phyloP scores from a whole-genome alignment of 2,888 invertebrate species.

The Euplagia quadripunctaria region DNA sequence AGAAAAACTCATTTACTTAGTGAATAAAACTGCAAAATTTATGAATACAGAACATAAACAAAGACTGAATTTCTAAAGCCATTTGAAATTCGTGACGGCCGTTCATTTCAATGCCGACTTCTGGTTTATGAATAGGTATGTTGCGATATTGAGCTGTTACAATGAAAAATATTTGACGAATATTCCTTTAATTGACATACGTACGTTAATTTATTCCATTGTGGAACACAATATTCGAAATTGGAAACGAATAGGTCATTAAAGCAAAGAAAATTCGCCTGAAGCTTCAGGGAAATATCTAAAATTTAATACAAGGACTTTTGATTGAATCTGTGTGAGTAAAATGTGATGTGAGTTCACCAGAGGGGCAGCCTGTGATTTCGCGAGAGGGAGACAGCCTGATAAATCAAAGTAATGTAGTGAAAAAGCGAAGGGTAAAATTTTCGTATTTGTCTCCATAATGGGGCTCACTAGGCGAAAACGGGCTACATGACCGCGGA shows the following conservation, averaged over 20 bases:
- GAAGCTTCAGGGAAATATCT: conserved; percentile 2
- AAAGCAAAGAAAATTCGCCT: background rate
- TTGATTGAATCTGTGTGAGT: conserved; percentile 5
- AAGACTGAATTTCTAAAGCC: conserved; percentile 27
- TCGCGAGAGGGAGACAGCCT: conserved; percentile 24
- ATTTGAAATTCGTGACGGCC: conserved; percentile 35
- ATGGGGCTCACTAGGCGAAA: conserved; percentile 22
- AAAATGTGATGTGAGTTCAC: background rate
- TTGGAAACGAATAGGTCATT: conserved; percentile 5
- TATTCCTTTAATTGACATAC: conserved; percentile 14
- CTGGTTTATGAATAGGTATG: conserved; percentile 19
- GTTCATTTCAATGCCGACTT: conserved; percentile 34
- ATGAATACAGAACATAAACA: conserved; percentile 42
- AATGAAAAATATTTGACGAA: conserved; percentile 21
- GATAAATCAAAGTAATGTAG: conserved; percentile 53
- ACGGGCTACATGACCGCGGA: conserved; percentile 6
- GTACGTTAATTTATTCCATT: conserved; percentile 17
- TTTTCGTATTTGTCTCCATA: conserved; percentile 43
- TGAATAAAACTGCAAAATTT: conserved; percentile 15
- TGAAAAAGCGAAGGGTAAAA: conserved; percentile 39
- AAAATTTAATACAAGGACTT: background rate
- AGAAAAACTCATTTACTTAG: background rate
- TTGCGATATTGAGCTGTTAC: conserved; percentile 9
- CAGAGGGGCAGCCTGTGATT: conserved; percentile 24
- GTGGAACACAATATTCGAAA: conserved; percentile 14